A percentile compares a stretch with the other conserved stretches of the same genome.
phyloP scores from a whole-genome alignment of 2,113 vertebrate species.

The Cromileptes altivelis region DNA sequence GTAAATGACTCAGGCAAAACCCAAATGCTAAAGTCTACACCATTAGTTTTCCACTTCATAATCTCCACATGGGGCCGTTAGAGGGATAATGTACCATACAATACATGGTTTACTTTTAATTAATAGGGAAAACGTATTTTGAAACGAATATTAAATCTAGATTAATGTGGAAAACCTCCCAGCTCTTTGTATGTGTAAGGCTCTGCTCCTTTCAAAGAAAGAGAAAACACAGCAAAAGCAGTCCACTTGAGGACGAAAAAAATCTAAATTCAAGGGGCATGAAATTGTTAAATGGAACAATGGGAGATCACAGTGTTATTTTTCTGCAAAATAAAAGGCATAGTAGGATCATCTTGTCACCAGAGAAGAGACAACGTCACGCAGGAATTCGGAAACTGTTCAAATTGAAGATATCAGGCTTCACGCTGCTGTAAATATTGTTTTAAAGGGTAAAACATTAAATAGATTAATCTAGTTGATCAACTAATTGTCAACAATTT shows the following conservation, averaged over 20 bases:
- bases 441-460: background rate
- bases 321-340: conserved; percentile 42
- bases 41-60: conserved; percentile 99
- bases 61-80: conserved; percentile 99
- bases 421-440: background rate
- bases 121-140: conserved; percentile 96
- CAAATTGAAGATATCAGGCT: background rate
- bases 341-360: conserved; percentile 18
- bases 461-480: background rate
- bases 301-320: conserved; percentile 61
- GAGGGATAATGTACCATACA: conserved; percentile 99
- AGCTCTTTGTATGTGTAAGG: conserved; percentile 85
- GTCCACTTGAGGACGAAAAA: conserved; percentile 53
- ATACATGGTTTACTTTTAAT: conserved; percentile 99
- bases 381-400: background rate
- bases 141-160: conserved; percentile 98
- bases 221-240: conserved; percentile 44
- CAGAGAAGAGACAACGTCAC: conserved; percentile 36
- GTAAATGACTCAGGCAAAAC: conserved; percentile 95
- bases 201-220: conserved; percentile 80
- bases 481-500: background rate
- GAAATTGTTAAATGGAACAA: conserved; percentile 72
- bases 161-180: conserved; percentile 93
- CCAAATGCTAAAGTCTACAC: conserved; percentile 99
- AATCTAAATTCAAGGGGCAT: conserved; percentile 71